Evolutionary conservation across 2,888 invertebrate genomes (phyloP).

Genomic region (Busseola fusca): DNA sequence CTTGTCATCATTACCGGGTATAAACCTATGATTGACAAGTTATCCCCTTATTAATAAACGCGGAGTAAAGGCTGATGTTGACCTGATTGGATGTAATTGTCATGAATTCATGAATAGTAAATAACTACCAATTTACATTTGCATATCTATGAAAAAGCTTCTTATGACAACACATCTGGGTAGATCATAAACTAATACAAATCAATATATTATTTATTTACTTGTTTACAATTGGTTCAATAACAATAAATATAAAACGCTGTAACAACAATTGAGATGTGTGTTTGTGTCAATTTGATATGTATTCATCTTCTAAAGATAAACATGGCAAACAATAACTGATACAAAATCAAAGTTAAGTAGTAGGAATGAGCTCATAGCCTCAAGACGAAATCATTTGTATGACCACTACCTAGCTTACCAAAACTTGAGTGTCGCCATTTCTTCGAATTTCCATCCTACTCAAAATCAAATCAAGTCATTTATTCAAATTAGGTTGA

Average conservation of each 20-base stretch:
- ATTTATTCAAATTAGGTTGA: no score
- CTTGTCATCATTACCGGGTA: slow-evolving; percentile 90
- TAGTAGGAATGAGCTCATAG: neutral
- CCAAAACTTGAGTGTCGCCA: neutral
- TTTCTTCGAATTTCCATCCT: neutral
- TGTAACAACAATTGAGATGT: neutral
- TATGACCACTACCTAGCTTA: neutral
- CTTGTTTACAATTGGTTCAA: slow-evolving; percentile 1
- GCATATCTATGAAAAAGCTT: neutral
- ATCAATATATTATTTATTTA: neutral
- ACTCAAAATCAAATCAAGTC: no score
- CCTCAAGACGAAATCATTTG: neutral
- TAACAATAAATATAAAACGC: neutral
- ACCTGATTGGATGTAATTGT: neutral
- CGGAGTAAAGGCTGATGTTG: neutral
- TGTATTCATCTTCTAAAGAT: no score
- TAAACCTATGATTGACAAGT: slow-evolving; percentile 79
- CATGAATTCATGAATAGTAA: slow-evolving; percentile 1
- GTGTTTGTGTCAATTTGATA: no score
- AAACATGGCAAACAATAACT: slow-evolving; percentile 7
- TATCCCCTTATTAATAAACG: neutral
- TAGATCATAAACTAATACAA: neutral
- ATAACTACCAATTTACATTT: neutral
- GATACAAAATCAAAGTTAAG: neutral
- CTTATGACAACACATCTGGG: neutral